phyloP scores from a whole-genome alignment of 2,888 invertebrate species.

The Lochmaea capreae region DNA sequence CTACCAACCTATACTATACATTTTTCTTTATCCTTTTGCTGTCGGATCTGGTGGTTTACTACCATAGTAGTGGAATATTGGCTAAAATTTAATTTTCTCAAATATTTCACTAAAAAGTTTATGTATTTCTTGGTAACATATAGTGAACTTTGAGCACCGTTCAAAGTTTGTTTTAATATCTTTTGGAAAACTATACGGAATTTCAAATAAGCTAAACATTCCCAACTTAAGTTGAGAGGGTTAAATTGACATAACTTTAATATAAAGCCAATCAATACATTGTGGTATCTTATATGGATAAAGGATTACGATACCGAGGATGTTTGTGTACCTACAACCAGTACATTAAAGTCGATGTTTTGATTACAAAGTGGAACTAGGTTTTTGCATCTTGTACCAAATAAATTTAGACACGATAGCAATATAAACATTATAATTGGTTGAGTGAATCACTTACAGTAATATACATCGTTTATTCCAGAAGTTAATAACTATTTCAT shows the following conservation, averaged over 20 bases:
- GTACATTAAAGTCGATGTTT: background rate
- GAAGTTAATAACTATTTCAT: too few relatives aligned
- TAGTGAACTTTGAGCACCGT: constrained; percentile 13
- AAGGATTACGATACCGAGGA: background rate
- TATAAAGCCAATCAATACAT: background rate
- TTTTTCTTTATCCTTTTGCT: background rate
- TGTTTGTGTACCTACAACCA: background rate
- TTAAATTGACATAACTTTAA: background rate
- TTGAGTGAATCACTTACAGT: background rate
- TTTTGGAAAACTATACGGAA: constrained; percentile 21
- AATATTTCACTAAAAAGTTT: constrained; percentile 1
- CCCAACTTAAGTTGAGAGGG: background rate
- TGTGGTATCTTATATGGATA: background rate
- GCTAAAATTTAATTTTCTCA: constrained; percentile 4
- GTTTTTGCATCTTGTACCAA: background rate
- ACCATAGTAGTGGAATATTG: background rate
- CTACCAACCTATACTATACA: background rate
- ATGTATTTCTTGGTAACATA: constrained; percentile 13
- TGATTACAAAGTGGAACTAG: background rate
- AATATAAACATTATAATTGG: background rate
- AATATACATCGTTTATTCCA: too few relatives aligned
- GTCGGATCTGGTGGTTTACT: background rate
- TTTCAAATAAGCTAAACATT: constrained; percentile 21
- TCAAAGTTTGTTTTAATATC: constrained; percentile 21
- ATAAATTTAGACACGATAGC: background rate